Evolutionary conservation across 2,113 vertebrate species (phyloP), one percentile per base, ranked within the genome.

Genomic region (Eretmochelys imbricata): DNA sequence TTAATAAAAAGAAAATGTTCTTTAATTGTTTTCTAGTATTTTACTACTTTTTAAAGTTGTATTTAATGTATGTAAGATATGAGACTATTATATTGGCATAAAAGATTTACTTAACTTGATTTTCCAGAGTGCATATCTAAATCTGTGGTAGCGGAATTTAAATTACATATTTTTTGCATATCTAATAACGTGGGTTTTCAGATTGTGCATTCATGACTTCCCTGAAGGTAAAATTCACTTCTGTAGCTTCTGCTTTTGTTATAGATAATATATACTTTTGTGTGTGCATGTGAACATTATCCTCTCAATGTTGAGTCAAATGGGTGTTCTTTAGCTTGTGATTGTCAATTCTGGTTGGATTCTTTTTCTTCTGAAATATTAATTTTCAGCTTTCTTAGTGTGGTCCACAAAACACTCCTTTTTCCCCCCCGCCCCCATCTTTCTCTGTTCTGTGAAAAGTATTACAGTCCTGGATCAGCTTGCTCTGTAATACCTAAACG

Each of bases 381-480:
- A 65, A n/a, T 65, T 81, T 50, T 82, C 25, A 78, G 35, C 49
- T 93, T 88, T 88, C 29, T 85, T 89, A 11, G n/a, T 10, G 8
- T 46, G 49, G 20, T 82, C n/a, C 35, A 19, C 51, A 19, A 53
- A 53, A 62, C 19, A 62, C n/a, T 38, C 19, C 4, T 29, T 42
- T 42, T 5, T 2, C 53, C 8, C 13, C 11, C 17, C 17, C 16
- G 1, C 13, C 35, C 7, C 7, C 54, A 1, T 27, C 51, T n/a
- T 84, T 79, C 51, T 79, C 0, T 65, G 22, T 78, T 78, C 72
- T 16, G 50, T 22, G 42, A 54, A 25, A 57, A 75, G 89, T 50
- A 3, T 12, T 91, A 49, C 85, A 51, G 3, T 89, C 8, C 24
- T 57, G 50, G 24, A 16, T 88, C 2, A 1, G 9, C 51, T 82